These are phyloP conservation scores for Neolamprologus modestus DNA, from an alignment of 2,113 vertebrate genomes.

Conservation along the genomic window DNA sequence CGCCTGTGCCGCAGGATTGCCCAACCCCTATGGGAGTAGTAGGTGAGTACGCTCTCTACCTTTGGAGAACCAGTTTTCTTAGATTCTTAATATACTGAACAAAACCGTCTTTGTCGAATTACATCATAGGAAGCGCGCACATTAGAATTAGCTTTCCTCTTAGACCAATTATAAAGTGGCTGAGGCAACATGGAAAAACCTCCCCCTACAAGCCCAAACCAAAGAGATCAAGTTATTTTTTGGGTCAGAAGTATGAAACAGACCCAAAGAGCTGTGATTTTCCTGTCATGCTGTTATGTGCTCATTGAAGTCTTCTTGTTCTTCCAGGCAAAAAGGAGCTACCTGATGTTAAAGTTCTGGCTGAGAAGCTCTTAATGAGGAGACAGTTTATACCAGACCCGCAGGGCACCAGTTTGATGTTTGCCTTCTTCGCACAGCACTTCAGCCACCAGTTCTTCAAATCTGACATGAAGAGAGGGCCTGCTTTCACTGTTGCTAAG, in stretches of 20 bases:
- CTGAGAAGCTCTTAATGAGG: slow-evolving; percentile 85
- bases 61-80: slow-evolving; percentile 65
- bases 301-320: neutral
- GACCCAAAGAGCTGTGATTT: neutral
- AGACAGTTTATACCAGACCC: slow-evolving; percentile 90
- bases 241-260: accelerated
- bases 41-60: slow-evolving; percentile 71
- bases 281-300: neutral
- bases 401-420: slow-evolving; percentile 91
- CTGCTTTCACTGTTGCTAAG: slow-evolving; percentile 81
- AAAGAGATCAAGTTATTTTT: neutral
- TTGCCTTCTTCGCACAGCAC: slow-evolving; percentile 95
- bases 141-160: neutral
- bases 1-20: slow-evolving; percentile 85
- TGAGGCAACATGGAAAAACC: neutral
- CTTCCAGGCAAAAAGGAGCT: slow-evolving; percentile 85
- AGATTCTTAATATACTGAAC: slow-evolving; percentile 57
- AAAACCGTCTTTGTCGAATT: neutral
- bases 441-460: slow-evolving; percentile 98
- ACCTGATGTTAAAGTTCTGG: slow-evolving; percentile 79
- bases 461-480: slow-evolving; percentile 83
- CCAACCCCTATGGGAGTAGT: slow-evolving; percentile 93
- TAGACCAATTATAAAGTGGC: neutral
- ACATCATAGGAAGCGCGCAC: neutral
- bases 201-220: neutral